Evolutionary conservation across 1,140 invertebrate species (phyloP).

Genomic region (Lepidurus packardi): DNA sequence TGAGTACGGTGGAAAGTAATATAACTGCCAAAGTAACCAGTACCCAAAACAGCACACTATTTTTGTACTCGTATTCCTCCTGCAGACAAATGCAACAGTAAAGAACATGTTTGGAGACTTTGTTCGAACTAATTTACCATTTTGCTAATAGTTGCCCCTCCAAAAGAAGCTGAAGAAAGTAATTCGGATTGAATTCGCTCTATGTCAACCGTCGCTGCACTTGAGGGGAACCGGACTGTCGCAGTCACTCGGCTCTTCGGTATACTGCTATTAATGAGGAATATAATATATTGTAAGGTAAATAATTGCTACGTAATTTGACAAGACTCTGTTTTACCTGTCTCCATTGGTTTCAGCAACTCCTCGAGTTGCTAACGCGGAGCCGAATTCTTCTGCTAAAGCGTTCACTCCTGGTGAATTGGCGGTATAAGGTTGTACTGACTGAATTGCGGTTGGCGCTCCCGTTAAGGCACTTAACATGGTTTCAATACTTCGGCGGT

Average conservation of each 20-base stretch:
- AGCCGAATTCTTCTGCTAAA: constrained; percentile 9
- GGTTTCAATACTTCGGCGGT: constrained; percentile 62
- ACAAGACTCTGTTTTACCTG: constrained; percentile 40
- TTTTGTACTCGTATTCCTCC: constrained; percentile 63
- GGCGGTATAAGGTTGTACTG: constrained; percentile 60
- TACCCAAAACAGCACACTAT: constrained; percentile 65
- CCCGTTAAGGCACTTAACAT: constrained; percentile 68
- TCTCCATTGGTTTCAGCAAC: constrained; percentile 40
- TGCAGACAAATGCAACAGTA: constrained; percentile 39
- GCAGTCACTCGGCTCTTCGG: constrained; percentile 62
- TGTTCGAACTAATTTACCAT: constrained; percentile 34
- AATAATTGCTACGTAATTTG: constrained; percentile 25
- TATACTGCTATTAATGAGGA: background rate
- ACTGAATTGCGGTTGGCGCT: constrained; percentile 63
- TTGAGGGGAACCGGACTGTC: constrained; percentile 58
- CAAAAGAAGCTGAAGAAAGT: constrained; percentile 39
- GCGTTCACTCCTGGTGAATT: constrained; percentile 25
- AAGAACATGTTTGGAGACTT: constrained; percentile 42
- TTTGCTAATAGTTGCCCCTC: constrained; percentile 20
- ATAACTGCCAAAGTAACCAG: constrained; percentile 65
- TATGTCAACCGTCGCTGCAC: constrained; percentile 57
- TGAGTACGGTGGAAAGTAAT: constrained; percentile 61
- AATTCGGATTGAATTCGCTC: constrained; percentile 58
- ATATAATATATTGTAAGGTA: constrained; percentile 34
- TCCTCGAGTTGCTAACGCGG: constrained; percentile 12